Evolutionary conservation across 2,797 vertebrate genomes (phyloP).

Genomic region (Tragopan temminckii): DNA sequence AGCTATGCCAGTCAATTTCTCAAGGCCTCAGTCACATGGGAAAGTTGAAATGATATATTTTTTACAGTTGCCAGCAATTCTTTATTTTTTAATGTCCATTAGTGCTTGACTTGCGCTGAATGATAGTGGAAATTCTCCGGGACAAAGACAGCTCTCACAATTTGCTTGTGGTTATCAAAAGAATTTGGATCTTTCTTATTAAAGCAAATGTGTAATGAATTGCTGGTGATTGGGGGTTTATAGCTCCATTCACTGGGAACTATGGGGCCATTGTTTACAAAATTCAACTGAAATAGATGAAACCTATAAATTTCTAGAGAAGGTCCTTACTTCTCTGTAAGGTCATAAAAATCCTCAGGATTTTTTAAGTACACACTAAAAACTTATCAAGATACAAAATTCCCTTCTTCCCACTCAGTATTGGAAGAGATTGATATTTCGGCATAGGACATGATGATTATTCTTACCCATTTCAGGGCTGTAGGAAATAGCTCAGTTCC

Average conservation of each 20-base stretch:
- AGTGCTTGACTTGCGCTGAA: conserved; percentile 47
- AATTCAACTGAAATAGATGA: conserved; percentile 12
- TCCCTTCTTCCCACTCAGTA: not conserved
- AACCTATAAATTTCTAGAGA: not conserved
- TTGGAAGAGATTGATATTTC: not conserved
- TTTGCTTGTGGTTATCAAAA: conserved; percentile 12
- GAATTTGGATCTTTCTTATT: conserved; percentile 50
- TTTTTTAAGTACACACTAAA: not conserved
- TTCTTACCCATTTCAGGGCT: not conserved
- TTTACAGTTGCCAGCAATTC: conserved; percentile 43
- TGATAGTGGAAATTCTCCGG: conserved; percentile 41
- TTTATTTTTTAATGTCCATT: conserved; percentile 65
- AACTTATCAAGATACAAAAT: not conserved
- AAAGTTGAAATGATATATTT: conserved; percentile 50
- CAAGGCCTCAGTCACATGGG: conserved; percentile 17
- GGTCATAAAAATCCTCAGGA: not conserved
- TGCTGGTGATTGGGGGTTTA: conserved; percentile 21
- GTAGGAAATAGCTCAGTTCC: not conserved
- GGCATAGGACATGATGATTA: not conserved
- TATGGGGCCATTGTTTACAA: conserved; percentile 11
- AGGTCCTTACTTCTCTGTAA: not conserved
- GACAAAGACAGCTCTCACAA: conserved; percentile 1
- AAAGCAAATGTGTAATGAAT: conserved; percentile 35
- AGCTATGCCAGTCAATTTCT: conserved; percentile 60
- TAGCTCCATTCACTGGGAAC: conserved; percentile 36